These are phyloP conservation scores for Amphiduros pacificus DNA, from an alignment of 2,888 invertebrate species.

Conservation along the genomic window DNA sequence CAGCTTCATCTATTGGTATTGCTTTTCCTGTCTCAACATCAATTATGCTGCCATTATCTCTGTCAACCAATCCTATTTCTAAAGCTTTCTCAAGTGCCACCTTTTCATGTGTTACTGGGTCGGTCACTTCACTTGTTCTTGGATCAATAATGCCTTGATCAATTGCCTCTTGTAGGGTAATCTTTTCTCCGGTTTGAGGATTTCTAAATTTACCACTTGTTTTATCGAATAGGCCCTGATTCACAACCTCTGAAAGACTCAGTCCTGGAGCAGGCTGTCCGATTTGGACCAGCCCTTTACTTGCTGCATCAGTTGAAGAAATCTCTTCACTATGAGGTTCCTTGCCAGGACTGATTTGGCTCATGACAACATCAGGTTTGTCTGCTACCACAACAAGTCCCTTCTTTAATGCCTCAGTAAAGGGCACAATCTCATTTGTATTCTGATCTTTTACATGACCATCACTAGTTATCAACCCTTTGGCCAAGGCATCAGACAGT, in stretches of 20 bases:
- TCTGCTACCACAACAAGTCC: conserved; percentile 20
- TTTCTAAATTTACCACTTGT: conserved; percentile 26
- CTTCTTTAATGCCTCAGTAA: conserved; percentile 23
- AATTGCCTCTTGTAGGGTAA: conserved; percentile 81
- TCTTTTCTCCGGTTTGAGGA: conserved; percentile 42
- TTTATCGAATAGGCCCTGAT: conserved; percentile 68
- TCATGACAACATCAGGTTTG: conserved; percentile 9
- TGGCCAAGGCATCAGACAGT: conserved; percentile 70
- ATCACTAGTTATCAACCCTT: conserved; percentile 16
- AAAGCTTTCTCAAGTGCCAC: conserved; percentile 78
- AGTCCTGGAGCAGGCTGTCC: no score
- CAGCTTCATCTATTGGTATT: conserved; percentile 44
- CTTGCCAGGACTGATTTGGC: no score
- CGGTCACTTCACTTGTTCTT: conserved; percentile 57
- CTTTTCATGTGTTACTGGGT: conserved; percentile 71
- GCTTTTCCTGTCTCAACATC: conserved; percentile 48
- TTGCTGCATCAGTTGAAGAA: no score
- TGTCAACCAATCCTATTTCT: conserved; percentile 84
- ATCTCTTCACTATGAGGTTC: no score
- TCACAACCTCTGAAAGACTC: conserved; percentile 39
- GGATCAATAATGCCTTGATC: conserved; percentile 14
- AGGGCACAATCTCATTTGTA: conserved; percentile 67
- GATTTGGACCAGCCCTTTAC: no score
- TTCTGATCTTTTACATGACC: conserved; percentile 47
- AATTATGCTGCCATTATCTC: conserved; percentile 68